phyloP scores from a whole-genome alignment of 2,797 vertebrate genomes.

The Gymnothorax javanicus region DNA sequence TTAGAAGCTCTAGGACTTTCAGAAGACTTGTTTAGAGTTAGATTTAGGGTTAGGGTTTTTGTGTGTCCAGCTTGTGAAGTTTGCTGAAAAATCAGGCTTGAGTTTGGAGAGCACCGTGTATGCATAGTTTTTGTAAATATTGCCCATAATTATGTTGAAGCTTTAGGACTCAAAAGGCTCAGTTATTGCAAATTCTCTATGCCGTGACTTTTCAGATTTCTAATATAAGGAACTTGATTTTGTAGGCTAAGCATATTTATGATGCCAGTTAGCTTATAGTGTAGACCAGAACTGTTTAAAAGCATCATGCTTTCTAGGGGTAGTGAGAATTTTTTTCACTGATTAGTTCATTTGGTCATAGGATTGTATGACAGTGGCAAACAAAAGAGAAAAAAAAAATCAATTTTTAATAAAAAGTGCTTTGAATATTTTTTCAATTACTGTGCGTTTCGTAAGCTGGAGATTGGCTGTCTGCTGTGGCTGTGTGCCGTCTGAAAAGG shows the following conservation, averaged over 20 bases:
- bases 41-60: no score
- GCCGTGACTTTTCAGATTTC: not conserved
- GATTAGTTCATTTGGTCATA: not conserved
- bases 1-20: no score
- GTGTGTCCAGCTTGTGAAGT: no score
- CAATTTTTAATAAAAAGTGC: not conserved
- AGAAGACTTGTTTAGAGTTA: no score
- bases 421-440: constrained; percentile 18
- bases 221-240: not conserved
- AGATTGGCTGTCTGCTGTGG: constrained; percentile 6
- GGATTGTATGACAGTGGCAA: not conserved
- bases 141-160: not conserved
- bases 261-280: not conserved
- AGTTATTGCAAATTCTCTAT: not conserved
- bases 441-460: constrained; percentile 4
- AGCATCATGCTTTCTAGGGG: not conserved
- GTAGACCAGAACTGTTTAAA: not conserved
- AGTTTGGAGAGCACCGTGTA: not conserved
- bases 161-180: not conserved
- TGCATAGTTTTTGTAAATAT: not conserved
- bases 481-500: not conserved
- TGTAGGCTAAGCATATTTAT: not conserved
- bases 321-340: not conserved
- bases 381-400: not conserved
- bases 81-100: not conserved